Evolutionary conservation across 2,113 vertebrate species (phyloP).

Genomic region (Cariama cristata): DNA sequence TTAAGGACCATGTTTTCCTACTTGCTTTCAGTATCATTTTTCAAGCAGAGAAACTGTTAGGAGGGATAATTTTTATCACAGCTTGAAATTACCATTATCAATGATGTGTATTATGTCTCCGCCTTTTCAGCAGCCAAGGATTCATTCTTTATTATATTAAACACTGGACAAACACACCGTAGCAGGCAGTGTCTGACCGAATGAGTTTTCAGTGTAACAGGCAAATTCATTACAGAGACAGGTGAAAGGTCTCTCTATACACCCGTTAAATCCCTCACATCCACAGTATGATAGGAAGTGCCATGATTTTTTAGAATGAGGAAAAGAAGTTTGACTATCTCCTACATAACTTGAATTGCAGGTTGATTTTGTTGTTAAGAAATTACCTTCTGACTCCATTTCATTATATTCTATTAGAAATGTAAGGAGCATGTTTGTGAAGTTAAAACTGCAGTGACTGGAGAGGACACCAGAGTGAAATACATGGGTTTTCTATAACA

Average conservation of each 20-base stretch:
- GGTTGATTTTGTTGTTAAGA: background rate
- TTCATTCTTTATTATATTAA: background rate
- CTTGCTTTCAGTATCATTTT: background rate
- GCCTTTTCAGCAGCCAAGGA: background rate
- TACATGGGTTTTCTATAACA: background rate
- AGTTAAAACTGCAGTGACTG: background rate
- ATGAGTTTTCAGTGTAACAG: background rate
- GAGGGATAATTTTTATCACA: background rate
- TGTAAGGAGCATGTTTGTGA: accelerated
- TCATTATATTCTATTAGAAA: background rate
- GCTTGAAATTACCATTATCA: background rate
- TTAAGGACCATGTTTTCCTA: background rate
- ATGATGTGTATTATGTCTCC: background rate
- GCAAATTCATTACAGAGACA: background rate
- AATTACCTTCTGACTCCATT: background rate
- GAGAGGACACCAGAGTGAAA: background rate
- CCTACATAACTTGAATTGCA: background rate
- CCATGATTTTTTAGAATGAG: background rate
- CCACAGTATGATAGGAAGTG: background rate
- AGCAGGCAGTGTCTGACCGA: background rate
- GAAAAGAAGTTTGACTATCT: background rate
- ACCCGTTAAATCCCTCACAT: background rate
- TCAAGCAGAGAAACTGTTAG: background rate
- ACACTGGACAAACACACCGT: background rate
- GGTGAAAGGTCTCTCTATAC: background rate